Percentiles rank a stretch among this genome's conserved stretches.
Evolutionary conservation across 2,113 vertebrate genomes (phyloP).

Genomic region (Morone chrysops): DNA sequence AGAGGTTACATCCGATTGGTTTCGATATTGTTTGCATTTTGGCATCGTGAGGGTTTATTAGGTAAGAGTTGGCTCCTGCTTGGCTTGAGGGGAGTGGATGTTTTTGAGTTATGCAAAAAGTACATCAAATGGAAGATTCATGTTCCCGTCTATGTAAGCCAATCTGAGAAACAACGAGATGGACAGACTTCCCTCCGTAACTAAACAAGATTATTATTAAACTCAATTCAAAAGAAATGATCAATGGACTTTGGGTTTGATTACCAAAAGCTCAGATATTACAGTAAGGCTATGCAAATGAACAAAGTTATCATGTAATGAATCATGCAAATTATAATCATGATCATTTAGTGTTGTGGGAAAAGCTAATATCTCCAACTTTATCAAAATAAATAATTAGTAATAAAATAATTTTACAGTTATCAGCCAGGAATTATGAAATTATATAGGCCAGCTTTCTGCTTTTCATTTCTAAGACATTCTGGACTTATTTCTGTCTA

Average conservation of each 20-base stretch:
- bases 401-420: not conserved
- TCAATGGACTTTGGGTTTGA: not conserved
- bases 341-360: not conserved
- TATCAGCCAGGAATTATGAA: not conserved
- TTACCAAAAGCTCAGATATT: not conserved
- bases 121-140: slow-evolving; percentile 12
- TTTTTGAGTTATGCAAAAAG: slow-evolving; percentile 41
- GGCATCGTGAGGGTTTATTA: slow-evolving; percentile 34
- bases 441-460: not conserved
- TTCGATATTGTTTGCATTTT: slow-evolving; percentile 38
- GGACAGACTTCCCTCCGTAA: not conserved
- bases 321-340: not conserved
- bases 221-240: slow-evolving; percentile 6
- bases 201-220: not conserved
- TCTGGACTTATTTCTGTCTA: not conserved
- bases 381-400: not conserved
- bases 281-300: not conserved
- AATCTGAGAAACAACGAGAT: not conserved
- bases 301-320: not conserved
- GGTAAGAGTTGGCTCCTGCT: slow-evolving; percentile 48
- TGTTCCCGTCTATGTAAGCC: not conserved
- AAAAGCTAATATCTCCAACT: not conserved
- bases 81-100: not conserved
- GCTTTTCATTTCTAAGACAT: not conserved
- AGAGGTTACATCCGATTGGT: slow-evolving; percentile 35